These are phyloP conservation scores for Pachydiplax longipennis DNA, from an alignment of 2,888 invertebrate genomes.

Conservation along the genomic window DNA sequence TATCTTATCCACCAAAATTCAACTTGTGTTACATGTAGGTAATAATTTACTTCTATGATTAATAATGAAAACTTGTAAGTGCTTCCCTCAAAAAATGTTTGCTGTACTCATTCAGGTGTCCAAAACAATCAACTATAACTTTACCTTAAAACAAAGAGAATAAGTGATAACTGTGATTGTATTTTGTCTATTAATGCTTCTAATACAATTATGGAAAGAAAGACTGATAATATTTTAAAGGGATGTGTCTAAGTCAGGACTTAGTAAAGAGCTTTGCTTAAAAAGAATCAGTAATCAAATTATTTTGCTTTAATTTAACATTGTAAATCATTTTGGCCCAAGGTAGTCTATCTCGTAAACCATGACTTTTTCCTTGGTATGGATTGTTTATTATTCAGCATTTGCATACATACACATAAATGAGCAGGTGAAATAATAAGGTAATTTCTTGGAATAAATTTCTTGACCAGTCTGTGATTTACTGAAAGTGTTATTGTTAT, in stretches of 20 bases:
- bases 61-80: conserved; percentile 29
- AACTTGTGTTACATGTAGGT: not conserved
- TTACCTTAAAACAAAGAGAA: conserved; percentile 39
- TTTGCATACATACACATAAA: not conserved
- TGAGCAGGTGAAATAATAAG: not conserved
- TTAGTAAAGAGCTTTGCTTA: conserved; percentile 32
- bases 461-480: conserved; percentile 34
- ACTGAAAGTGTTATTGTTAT: conserved; percentile 39
- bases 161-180: conserved; percentile 44
- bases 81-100: conserved; percentile 30
- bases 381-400: conserved; percentile 23
- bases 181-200: conserved; percentile 42
- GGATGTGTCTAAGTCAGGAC: conserved; percentile 26
- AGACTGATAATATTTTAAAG: conserved; percentile 43
- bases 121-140: conserved; percentile 33
- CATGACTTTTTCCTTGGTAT: conserved; percentile 32
- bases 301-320: conserved; percentile 24
- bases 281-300: conserved; percentile 16
- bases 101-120: conserved; percentile 38
- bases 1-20: not conserved
- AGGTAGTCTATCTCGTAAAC: not conserved
- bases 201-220: conserved; percentile 41
- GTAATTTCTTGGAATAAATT: conserved; percentile 32
- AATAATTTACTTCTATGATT: not conserved
- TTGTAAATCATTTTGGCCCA: conserved; percentile 18